Base-by-base conservation (phyloP, 1,140 invertebrate genomes). In the Laupala kohalensis region DNA sequence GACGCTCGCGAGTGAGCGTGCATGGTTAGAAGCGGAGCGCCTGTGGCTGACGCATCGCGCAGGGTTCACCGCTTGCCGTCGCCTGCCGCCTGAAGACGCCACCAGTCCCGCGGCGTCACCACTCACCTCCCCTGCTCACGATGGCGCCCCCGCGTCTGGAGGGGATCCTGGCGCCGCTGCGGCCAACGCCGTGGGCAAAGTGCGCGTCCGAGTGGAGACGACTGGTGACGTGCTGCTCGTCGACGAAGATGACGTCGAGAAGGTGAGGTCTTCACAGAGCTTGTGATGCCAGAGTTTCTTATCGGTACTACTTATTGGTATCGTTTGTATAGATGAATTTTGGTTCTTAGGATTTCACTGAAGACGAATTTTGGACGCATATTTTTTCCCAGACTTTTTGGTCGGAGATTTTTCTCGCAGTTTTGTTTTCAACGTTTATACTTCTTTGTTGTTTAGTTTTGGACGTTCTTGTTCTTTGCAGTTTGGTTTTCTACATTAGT, bases 181-280 rank as follows among this genome's bases (percentile, higher is more conserved):
- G 25, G 79, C 80, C 79, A 81, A 77, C 37, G 0, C 73, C 74
- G 85, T 86, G 25, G 90, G 89, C 25, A 89, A 92, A 75, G 81
- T 92, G 6, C 85, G 84, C 65, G 88, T 96, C 9, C 85, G 87
- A n/a, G 80, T 97, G 24, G 84, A 92, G 71, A 85, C 88, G 70
- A 91, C 88, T 72, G 90, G 88, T 2, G 92, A 95, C 76, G 81
- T 90, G 23, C 80, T 96, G 25, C 87, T 88, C 62, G 93, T 96
- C 6, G 94, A 96, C 80, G 94, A 96, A 80, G 94, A 96, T 80
- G 94, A 96, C 77, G 84, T 96, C 67, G 94, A 96, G 80, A 96
- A 94, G 84, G 88, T 90, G 77, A 70, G 67, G 25, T n/a, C n/a
- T n/a, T n/a, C n/a, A n/a, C n/a, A n/a, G n/a, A n/a, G n/a, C n/a